Base-by-base conservation (phyloP, 2,113 vertebrate species). In the Cyanoliseus patagonus region DNA sequence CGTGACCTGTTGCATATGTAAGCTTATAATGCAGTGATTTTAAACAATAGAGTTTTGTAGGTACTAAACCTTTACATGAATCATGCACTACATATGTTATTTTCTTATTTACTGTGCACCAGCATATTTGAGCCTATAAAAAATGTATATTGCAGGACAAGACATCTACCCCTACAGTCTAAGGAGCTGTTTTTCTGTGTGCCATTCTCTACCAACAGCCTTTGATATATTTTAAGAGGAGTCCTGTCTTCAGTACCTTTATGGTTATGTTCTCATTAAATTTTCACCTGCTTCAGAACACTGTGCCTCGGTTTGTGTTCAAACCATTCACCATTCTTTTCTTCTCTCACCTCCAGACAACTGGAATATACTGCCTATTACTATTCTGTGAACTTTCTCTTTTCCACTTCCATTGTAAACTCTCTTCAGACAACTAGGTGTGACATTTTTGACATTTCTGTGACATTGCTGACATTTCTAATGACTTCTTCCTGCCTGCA, bases 381-480 rank as follows among this genome's bases (percentile, higher is more conserved):
- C 25, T 77, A 37, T 28, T 9, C 24, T 66, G 44, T 33, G 84
- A 62, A 77, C 82, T 88, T 94, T 87, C 7, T 62, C 7, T 69
- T 78, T 91, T 83, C 30, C 23, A 19, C 41, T 85, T 83, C 28
- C 14, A 42, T 75, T 72, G 16, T 82, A 25, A 73, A 75, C 7
- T 86, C 37, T 76, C 59, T 95, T 95, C 64, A 86, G 27, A 66
- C 63, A 92, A 67, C 46, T 85, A 84, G 85, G 1, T 6, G 78
- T 75, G 92, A 94, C 90, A 92, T 70, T 87, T 47, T 74, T 96
- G 92, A 83, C 83, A 94, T 94, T 94, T 95, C 59, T 89, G 64
- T 91, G 78, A 91, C 92, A 89, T 10, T 57, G 41, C 31, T 93
- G 94, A 88, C 87, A 83, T 95, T 94, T 94, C 79, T 93, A 79